Evolutionary conservation across 2,797 vertebrate genomes (phyloP), one percentile per base, ranked within the genome.

Genomic region (Dromococcyx pavoninus): DNA sequence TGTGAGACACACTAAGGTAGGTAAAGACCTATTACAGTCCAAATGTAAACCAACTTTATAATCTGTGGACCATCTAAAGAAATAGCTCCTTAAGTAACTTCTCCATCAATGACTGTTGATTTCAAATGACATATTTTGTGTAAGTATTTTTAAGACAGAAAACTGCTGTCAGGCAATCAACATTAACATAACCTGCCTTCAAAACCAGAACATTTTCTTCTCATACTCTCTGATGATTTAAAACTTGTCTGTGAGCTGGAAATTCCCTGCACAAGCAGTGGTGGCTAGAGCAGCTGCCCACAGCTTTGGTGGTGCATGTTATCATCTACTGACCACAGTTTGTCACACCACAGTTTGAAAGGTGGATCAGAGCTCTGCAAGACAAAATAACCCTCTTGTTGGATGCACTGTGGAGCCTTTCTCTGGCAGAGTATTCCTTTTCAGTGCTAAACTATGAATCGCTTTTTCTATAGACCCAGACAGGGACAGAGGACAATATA

Each of bases 231-330:
- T 54, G 8, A 62, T 18, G 10, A 13, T 25, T 62, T 62, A 44
- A 79, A 76, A 54, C 0, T 0, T 16, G 8, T 5, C 21, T 62
- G 8, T 58, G 50, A 91, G 23, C 17, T 65, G 57, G 56, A 88
- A 78, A 16, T 2, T 0, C 27, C 8, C 35, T 51, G 41, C 24
- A 85, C 0, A 0, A 57, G 53, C n/a, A 39, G 28, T 4, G 24
- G 37, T 22, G 43, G 14, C 10, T 27, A 12, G 13, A n/a, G 13
- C 8, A 60, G 8, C 0, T 9, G 12, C 17, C 37, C 0, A 1
- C 30, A 33, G 56, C 37, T 83, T 58, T 71, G 44, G 18, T 19
- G n/a, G 10, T 37, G 32, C 10, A 39, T 1, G 3, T 35, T 77
- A 46, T 62, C 13, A 72, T 6, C 69, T 69, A 35, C 6, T 7